Evolutionary conservation across 2,113 vertebrate species (phyloP), one percentile per base, ranked within the genome.

Genomic region (Antigone vipio): DNA sequence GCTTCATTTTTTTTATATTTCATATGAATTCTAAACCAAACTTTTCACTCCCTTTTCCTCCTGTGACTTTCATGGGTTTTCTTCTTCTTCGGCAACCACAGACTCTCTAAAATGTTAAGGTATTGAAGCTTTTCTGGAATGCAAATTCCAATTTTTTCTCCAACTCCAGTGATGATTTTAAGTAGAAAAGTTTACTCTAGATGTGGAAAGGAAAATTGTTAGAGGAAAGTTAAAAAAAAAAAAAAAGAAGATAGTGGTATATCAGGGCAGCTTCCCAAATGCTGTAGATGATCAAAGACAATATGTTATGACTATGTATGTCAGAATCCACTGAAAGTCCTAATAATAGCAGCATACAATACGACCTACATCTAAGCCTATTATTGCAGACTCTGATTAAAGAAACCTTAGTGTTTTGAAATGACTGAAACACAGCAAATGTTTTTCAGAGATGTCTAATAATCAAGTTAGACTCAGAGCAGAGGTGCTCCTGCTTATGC

Each of bases 251-350:
- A 15, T 44, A 83, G 8, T 22, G 8, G 29, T 52, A 89, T 42
- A 56, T 10, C 68, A 72, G 44, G 44, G 40, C 44, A 78, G 26
- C 44, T 60, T 91, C 20, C 40, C 21, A 89, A 68, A 60, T 44
- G 21, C 11, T 66, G 44, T 2, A 88, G 45, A 68, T 75, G 84
- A 95, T 93, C 69, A 89, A 96, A 95, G 87, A 85, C 91, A 86
- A 81, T 42, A 34, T n/a, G 42, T 75, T 62, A 73, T 24, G 50
- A 64, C 27, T 53, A 6, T 34, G 5, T 64, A 44, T 79, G 45
- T 76, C 71, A 91, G 69, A 93, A 88, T 76, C 9, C 32, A 72
- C 7, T 60, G 30, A n/a, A 95, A 45, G 5, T 76, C 13, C 81
- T 93, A 94, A 95, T 64, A 93, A 92, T 56, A 96, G 60, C 24